These are phyloP conservation scores for Calameuta idolon DNA, from an alignment of 2,888 invertebrate species.

Conservation along the genomic window DNA sequence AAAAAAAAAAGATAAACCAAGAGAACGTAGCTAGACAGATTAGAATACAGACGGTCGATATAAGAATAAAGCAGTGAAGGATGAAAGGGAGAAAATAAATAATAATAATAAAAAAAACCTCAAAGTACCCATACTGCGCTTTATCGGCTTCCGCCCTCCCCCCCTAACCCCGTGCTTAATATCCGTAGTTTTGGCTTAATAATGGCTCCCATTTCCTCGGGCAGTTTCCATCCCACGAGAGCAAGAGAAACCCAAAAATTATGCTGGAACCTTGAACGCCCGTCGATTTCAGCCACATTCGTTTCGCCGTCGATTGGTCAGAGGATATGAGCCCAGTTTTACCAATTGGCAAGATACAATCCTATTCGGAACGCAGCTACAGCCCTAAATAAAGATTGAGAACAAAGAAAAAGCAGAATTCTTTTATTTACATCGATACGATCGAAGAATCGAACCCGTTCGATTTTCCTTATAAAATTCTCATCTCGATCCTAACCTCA, in stretches of 20 bases:
- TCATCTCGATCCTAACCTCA: neutral
- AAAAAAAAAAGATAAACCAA: neutral
- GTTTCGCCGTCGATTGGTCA: neutral
- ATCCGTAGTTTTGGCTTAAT: slow-evolving; percentile 29
- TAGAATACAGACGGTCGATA: neutral
- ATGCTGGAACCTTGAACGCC: slow-evolving; percentile 21
- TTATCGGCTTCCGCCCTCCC: neutral
- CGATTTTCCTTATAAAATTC: neutral
- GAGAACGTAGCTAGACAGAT: neutral
- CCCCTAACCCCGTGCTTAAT: slow-evolving; percentile 19
- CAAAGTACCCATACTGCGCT: neutral
- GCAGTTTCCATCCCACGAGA: slow-evolving; percentile 10
- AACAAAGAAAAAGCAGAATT: neutral
- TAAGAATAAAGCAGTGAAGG: neutral
- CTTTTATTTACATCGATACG: neutral
- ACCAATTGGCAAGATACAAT: neutral
- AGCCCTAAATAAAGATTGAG: neutral
- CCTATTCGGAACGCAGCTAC: neutral
- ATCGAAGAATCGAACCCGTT: neutral
- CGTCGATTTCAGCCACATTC: slow-evolving; percentile 1
- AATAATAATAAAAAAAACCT: neutral
- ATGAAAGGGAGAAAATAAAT: neutral
- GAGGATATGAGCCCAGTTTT: neutral
- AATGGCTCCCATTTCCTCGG: slow-evolving; percentile 23
- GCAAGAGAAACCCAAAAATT: slow-evolving; percentile 3